Base-by-base conservation (phyloP, 2,797 vertebrate species). In the Cynopterus sphinx region DNA sequence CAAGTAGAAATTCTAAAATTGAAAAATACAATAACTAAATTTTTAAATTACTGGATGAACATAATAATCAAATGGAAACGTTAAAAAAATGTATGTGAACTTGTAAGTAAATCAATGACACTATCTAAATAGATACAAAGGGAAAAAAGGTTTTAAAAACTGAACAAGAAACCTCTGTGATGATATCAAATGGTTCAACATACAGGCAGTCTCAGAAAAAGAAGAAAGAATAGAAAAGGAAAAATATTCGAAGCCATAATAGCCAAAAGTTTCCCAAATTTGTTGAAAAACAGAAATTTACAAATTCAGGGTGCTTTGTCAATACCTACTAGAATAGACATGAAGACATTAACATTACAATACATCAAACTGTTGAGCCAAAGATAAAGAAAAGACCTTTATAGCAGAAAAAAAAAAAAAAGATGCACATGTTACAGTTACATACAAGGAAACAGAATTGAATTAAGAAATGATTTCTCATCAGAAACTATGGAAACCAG, bases 271-370 rank as follows among this genome's bases (percentile, higher is more conserved):
- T 93, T 59, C 36, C 70, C 39, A 73, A 93, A 84, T 82, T 31
- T 90, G 61, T 63, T 94, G 59, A 91, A 96, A 96, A 85, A 68
- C 28, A 79, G 31, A 94, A 89, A 90, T 89, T 57, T 84, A 88
- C 46, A 96, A 53, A 88, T 67, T 91, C 10, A 59, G 78, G 53
- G 84, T 26, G 26, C 13, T 73, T 83, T 96, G 24, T 81, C 79
- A 95, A 94, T 17, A 70, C 21, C 46, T 94, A 33, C 63, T 84
- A 87, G 36, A 91, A 63, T 6, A 91, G 73, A 81, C 24, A 41
- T 22, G 65, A 96, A 82, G 81, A 87, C 15, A 17, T 17, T 59
- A 71, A 70, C 33, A 75, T 49, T 77, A 36, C 83, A 91, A 85
- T 43, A 57, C 8, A 67, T 91, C 26, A 78, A 83, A n/a, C 5